phyloP scores from a whole-genome alignment of 2,113 vertebrate species.

The Pelmatolapia mariae region DNA sequence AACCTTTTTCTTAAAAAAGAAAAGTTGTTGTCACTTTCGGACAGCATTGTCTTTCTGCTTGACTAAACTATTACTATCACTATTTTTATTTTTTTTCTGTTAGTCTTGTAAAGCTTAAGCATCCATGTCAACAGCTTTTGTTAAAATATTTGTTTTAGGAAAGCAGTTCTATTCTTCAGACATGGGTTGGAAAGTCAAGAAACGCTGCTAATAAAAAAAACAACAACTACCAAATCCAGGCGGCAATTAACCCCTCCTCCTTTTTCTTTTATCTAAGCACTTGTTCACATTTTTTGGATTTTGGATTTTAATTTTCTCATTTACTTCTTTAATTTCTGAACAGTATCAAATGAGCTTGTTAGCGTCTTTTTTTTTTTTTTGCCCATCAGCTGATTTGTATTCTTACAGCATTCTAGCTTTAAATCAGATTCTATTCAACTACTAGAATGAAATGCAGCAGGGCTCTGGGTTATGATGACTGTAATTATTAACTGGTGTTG shows the following conservation, averaged over 20 bases:
- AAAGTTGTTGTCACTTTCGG: neutral
- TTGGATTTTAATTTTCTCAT: neutral
- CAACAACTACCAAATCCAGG: neutral
- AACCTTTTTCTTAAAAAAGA: neutral
- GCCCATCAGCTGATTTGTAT: neutral
- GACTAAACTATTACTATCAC: neutral
- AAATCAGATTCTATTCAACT: neutral
- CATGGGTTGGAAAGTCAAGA: neutral
- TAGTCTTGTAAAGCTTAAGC: neutral
- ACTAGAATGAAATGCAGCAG: slow-evolving; percentile 5
- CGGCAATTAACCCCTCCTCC: neutral
- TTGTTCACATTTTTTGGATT: neutral
- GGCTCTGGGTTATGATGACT: slow-evolving; percentile 14
- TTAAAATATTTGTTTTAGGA: neutral
- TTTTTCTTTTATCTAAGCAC: neutral
- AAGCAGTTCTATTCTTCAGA: neutral
- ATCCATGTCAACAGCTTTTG: neutral
- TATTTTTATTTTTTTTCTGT: neutral
- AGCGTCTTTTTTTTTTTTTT: neutral
- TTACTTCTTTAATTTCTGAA: neutral
- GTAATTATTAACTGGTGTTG: slow-evolving; percentile 12
- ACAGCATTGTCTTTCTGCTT: neutral
- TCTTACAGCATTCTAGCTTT: neutral
- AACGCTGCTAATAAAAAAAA: neutral
- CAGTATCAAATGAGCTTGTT: neutral